These are phyloP conservation scores for Hypomecis punctinalis DNA, from an alignment of 2,888 invertebrate genomes.

Conservation along the genomic window DNA sequence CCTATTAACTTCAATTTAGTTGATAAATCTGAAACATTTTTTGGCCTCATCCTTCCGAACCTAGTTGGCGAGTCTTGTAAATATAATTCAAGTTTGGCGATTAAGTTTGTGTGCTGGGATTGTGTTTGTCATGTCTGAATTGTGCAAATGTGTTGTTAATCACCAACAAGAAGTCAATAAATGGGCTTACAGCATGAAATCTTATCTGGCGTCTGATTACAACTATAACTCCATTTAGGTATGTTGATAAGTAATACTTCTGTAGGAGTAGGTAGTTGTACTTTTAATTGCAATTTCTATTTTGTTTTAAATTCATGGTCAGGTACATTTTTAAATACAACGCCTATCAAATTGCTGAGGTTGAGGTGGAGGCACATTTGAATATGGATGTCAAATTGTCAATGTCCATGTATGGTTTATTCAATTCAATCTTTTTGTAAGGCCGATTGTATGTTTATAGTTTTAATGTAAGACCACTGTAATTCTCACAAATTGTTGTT, in stretches of 20 bases:
- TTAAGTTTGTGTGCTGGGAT: slow-evolving; percentile 41
- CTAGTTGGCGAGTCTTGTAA: slow-evolving; percentile 71
- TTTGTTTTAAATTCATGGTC: no score
- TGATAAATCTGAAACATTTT: slow-evolving; percentile 53
- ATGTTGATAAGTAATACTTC: slow-evolving; percentile 23
- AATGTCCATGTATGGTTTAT: no score
- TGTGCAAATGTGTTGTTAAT: not conserved
- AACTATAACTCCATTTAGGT: slow-evolving; percentile 16
- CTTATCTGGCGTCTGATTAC: slow-evolving; percentile 20
- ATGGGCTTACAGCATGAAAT: not conserved
- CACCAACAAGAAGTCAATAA: not conserved
- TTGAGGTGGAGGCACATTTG: no score
- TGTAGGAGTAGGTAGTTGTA: not conserved
- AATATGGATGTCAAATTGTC: no score
- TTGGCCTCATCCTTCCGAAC: slow-evolving; percentile 59
- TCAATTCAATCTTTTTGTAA: no score
- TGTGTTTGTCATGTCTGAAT: slow-evolving; percentile 36
- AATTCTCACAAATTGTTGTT: no score
- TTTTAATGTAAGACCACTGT: no score
- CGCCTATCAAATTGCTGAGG: no score
- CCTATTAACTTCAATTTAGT: slow-evolving; percentile 53
- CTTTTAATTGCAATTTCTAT: no score
- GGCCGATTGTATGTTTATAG: no score
- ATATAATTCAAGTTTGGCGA: slow-evolving; percentile 48
- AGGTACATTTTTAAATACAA: no score